These are phyloP conservation scores for Apostichopus parvimensis DNA, from an alignment of 35 echinoderm and acorn worm genomes.

Conservation along the genomic window DNA sequence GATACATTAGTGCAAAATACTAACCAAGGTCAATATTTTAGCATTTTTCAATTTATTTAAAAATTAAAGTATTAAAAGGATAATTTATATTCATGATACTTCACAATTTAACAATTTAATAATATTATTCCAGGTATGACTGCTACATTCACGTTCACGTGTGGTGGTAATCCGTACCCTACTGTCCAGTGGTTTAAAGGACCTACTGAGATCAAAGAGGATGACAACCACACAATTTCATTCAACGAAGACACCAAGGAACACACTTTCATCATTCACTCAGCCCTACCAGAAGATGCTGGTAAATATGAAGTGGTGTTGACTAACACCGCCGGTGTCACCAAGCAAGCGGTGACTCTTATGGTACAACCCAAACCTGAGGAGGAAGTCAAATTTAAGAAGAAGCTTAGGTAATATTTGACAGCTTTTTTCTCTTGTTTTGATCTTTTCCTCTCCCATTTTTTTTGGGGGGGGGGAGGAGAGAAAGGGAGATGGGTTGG, in stretches of 20 bases:
- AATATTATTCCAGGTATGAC: constrained; percentile 57
- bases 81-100: no score
- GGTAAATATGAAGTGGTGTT: constrained; percentile 78
- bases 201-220: constrained; percentile 61
- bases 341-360: constrained; percentile 73
- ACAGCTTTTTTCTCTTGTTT: no score
- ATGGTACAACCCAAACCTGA: constrained; percentile 74
- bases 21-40: no score
- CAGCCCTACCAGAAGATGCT: constrained; percentile 71
- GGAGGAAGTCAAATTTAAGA: constrained; percentile 64
- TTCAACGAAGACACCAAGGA: constrained; percentile 78
- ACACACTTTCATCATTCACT: constrained; percentile 69
- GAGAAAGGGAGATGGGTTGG: background rate
- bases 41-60: no score
- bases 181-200: constrained; percentile 75
- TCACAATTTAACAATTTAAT: background rate
- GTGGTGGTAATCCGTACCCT: constrained; percentile 64
- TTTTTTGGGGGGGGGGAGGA: background rate
- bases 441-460: background rate
- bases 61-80: no score
- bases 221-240: constrained; percentile 64
- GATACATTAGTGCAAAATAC: no score
- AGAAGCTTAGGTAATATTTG: constrained; percentile 32
- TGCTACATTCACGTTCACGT: constrained; percentile 81
- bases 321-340: constrained; percentile 67